Percentiles rank a stretch among this genome's conserved stretches.
Evolutionary conservation across 2,113 vertebrate genomes (phyloP).

Genomic region (Hemibagrus wyckioides): DNA sequence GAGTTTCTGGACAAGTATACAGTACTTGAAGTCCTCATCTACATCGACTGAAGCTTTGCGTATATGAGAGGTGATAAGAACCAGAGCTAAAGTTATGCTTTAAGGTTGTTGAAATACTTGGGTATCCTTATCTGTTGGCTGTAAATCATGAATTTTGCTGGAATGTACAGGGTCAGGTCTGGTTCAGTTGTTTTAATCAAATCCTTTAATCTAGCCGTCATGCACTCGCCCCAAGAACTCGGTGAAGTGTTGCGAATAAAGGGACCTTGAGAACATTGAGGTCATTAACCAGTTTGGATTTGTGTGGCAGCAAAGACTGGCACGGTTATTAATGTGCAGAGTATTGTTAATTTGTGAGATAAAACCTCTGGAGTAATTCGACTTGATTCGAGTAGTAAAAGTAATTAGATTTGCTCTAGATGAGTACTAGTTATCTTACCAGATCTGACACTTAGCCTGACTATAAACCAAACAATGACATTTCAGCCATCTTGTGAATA

Average conservation of each 20-base stretch:
- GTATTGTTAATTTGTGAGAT: neutral
- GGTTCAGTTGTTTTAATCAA: conserved; percentile 36
- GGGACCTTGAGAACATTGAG: conserved; percentile 16
- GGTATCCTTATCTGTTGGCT: neutral
- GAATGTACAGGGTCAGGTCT: conserved; percentile 10
- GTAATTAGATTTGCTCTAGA: conserved; percentile 3
- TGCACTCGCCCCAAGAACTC: conserved; percentile 8
- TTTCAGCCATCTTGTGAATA: neutral
- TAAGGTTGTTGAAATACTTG: neutral
- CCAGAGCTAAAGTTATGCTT: neutral
- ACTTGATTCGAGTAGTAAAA: conserved; percentile 8
- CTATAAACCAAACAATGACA: neutral
- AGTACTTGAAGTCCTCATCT: neutral
- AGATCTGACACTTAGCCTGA: conserved; percentile 6
- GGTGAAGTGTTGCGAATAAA: conserved; percentile 28
- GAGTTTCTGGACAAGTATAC: conserved; percentile 8
- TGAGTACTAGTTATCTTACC: neutral
- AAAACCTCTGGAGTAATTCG: conserved; percentile 6
- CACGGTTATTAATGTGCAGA: neutral
- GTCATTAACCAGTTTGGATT: conserved; percentile 4
- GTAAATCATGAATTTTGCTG: conserved; percentile 12
- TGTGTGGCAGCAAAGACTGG: neutral
- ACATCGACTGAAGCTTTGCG: neutral
- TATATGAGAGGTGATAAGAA: neutral
- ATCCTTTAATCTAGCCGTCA: conserved; percentile 19